Evolutionary conservation across 2,113 vertebrate species (phyloP).

Genomic region (Elachura formosa): DNA sequence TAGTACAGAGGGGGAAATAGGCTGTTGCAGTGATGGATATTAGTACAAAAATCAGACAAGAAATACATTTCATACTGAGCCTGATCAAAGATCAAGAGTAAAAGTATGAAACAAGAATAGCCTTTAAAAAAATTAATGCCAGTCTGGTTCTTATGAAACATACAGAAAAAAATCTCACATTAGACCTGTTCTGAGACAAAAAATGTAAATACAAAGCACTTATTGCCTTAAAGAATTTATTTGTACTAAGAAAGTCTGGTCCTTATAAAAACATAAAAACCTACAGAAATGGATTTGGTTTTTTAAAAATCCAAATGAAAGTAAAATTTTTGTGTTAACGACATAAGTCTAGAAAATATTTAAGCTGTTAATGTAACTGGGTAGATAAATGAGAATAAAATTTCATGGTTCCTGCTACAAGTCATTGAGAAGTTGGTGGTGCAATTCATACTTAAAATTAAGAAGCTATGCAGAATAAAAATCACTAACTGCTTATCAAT

Average conservation of each 20-base stretch:
- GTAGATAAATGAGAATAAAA: neutral
- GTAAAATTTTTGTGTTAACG: neutral
- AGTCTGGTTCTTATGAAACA: neutral
- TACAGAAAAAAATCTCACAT: neutral
- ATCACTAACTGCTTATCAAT: neutral
- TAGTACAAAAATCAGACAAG: neutral
- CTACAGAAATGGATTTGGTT: fast-evolving
- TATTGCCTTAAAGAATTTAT: neutral
- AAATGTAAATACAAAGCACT: neutral
- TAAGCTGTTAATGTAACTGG: neutral
- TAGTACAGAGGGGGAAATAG: neutral
- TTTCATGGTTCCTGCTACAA: neutral
- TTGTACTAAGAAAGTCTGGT: neutral
- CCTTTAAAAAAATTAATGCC: neutral
- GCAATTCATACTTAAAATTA: neutral
- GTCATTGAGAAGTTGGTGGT: neutral
- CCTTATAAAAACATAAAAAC: neutral
- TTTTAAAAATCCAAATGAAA: neutral
- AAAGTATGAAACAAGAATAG: neutral
- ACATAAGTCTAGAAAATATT: neutral
- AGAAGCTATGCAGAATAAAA: neutral
- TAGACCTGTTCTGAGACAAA: neutral
- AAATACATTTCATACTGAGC: neutral
- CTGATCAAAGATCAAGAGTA: neutral
- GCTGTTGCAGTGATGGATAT: neutral